phyloP scores from a whole-genome alignment of 2,888 invertebrate genomes.

The Meteorus cinctellus region DNA sequence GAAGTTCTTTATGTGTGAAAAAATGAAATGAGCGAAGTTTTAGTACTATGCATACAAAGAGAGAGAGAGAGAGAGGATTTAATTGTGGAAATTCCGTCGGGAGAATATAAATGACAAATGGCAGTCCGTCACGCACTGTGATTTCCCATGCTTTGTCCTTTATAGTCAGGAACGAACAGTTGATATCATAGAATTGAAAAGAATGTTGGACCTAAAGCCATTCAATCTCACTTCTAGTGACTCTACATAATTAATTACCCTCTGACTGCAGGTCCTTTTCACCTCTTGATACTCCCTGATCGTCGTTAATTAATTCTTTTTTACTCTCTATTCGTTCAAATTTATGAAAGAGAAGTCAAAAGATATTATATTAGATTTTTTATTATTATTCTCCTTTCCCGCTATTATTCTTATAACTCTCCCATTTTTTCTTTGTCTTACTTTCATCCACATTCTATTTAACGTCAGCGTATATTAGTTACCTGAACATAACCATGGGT shows the following conservation, averaged over 20 bases:
- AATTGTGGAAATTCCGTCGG: background rate
- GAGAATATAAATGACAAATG: conserved; percentile 17
- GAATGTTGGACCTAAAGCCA: conserved; percentile 45
- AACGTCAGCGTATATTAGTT: conserved; percentile 25
- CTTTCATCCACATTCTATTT: background rate
- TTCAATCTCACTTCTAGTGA: conserved; percentile 55
- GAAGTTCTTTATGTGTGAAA: background rate
- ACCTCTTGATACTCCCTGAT: conserved; percentile 41
- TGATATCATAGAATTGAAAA: conserved; percentile 38
- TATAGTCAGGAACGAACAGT: conserved; percentile 36
- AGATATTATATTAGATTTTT: conserved; percentile 17
- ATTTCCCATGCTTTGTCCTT: conserved; percentile 34
- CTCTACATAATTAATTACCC: conserved; percentile 61
- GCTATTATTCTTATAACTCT: background rate
- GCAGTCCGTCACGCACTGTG: conserved; percentile 7
- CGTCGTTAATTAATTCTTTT: conserved; percentile 52
- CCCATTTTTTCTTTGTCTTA: conserved; percentile 6
- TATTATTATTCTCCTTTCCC: background rate
- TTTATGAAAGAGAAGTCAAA: conserved; percentile 20
- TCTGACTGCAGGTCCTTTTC: conserved; percentile 32
- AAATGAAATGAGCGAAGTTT: background rate
- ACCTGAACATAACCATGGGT: conserved; percentile 29
- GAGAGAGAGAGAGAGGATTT: conserved; percentile 16
- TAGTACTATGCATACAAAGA: conserved; percentile 9
- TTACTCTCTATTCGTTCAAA: conserved; percentile 32